Base-by-base conservation (phyloP, 2,797 vertebrate species). In the Morelia viridis region DNA sequence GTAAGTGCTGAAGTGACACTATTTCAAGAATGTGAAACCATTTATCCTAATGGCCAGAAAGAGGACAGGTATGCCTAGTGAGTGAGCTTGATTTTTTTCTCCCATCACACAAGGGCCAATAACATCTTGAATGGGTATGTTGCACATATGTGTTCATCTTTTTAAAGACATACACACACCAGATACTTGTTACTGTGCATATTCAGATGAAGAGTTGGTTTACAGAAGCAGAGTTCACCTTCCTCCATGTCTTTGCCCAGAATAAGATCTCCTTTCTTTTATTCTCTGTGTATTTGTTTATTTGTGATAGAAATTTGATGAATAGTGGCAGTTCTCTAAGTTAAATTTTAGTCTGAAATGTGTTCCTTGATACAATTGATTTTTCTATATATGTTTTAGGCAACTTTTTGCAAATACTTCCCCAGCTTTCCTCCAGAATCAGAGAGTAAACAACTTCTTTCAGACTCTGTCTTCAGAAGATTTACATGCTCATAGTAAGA, bases 361-460 rank as follows among this genome's bases (percentile, higher is more conserved):
- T 22, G 41, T 28, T 90, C 92, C 9, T 15, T 64, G 2, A 91
- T 95, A 94, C 95, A 56, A 41, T 53, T 41, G 31, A 56, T 89
- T n/a, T 94, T 80, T 90, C 95, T 26, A 53, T 89, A 96, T 53
- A 53, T 91, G 4, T 80, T 96, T 62, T 96, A 99, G 98, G 98
- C 98, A 98, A 96, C 97, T 98, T 95, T 98, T 99, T 97, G 97
- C 98, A 94, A 98, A 98, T 87, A 98, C 98, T 46, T 98, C 98
- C 0, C 98, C 98, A 92, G 97, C 98, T 94, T 98, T 99, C 96
- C 98, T 98, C 88, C 98, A 98, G 97, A 98, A 95, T 95, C 97
- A 96, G 90, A 98, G 97, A 94, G 98, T 99, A 62, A 98, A 98
- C 97, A 98, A 97, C 96, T 99, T 99, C 97, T 99, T 99, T 94